Evolutionary conservation across 1,140 invertebrate genomes (phyloP).

Genomic region (Aethina tumida): DNA sequence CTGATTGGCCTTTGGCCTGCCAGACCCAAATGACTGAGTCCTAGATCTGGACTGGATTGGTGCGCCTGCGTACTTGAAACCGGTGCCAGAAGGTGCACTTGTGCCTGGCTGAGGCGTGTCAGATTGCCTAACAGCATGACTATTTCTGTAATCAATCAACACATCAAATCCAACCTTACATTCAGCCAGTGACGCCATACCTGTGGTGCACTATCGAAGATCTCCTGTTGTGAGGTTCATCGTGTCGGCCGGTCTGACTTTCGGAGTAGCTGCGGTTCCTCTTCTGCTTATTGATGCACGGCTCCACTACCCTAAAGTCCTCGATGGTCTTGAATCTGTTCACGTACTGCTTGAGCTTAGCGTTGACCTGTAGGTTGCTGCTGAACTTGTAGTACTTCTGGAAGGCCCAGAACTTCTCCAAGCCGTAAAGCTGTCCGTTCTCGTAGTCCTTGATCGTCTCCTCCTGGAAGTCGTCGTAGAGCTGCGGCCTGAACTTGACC

Average conservation of each 20-base stretch:
- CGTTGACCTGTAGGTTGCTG: slow-evolving; percentile 66
- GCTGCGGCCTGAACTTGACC: slow-evolving; percentile 81
- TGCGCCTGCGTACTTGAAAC: slow-evolving; percentile 22
- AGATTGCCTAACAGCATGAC: slow-evolving; percentile 14
- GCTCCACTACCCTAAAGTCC: slow-evolving; percentile 79
- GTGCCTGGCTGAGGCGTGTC: slow-evolving; percentile 31
- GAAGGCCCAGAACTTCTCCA: slow-evolving; percentile 99
- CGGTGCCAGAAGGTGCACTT: slow-evolving; percentile 30
- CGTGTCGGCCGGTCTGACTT: slow-evolving; percentile 16
- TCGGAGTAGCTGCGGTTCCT: slow-evolving; percentile 24
- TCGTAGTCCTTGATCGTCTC: slow-evolving; percentile 91
- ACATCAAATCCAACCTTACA: slow-evolving; percentile 3
- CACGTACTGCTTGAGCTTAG: slow-evolving; percentile 69
- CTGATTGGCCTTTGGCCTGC: slow-evolving; percentile 29
- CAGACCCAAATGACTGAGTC: slow-evolving; percentile 36
- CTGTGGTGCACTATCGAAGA: slow-evolving; percentile 17
- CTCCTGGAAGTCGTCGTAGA: slow-evolving; percentile 92
- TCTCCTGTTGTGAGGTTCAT: slow-evolving; percentile 14
- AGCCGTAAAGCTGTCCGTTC: slow-evolving; percentile 88
- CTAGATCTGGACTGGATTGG: slow-evolving; percentile 15
- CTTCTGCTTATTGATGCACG: slow-evolving; percentile 25
- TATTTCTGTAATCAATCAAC: slow-evolving; percentile 17
- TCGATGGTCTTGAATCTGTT: slow-evolving; percentile 88
- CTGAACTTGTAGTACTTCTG: slow-evolving; percentile 86
- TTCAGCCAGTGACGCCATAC: slow-evolving; percentile 9